Percentiles rank a stretch among this genome's conserved stretches.
phyloP scores from a whole-genome alignment of 2,113 vertebrate genomes.

The Amblyopsis rosae region DNA sequence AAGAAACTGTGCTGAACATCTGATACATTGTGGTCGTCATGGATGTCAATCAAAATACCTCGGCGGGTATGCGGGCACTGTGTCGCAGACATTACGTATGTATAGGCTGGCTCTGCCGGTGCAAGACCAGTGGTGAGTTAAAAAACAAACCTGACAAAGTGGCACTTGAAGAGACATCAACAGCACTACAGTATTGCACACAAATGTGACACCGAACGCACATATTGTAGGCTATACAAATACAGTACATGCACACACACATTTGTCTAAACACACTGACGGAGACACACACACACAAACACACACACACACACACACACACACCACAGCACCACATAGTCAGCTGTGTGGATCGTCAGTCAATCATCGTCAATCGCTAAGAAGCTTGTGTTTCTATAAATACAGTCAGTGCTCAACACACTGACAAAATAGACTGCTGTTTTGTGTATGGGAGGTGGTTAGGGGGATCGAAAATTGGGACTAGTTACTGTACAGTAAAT shows the following conservation, averaged over 20 bases:
- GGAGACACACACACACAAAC: constrained; percentile 7
- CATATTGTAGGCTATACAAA: background rate
- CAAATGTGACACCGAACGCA: background rate
- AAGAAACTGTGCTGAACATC: background rate
- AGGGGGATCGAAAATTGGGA: constrained; percentile 8
- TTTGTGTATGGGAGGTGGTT: constrained; percentile 5
- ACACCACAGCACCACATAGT: constrained; percentile 19
- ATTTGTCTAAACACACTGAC: background rate
- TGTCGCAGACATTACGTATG: too few species aligned
- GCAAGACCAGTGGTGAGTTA: background rate
- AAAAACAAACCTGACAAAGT: background rate
- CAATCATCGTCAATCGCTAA: constrained; percentile 27
- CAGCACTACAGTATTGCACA: background rate
- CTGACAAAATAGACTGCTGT: constrained; percentile 38
- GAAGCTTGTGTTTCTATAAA: constrained; percentile 54
- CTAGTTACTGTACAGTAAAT: constrained; percentile 2
- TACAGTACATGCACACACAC: background rate
- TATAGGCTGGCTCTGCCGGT: too few species aligned
- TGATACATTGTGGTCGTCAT: background rate
- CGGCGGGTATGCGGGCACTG: too few species aligned
- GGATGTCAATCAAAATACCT: too few species aligned
- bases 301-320: background rate
- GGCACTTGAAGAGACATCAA: background rate
- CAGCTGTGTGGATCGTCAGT: constrained; percentile 39
- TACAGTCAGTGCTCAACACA: constrained; percentile 56